Conservation (phyloP, 2,888 invertebrate genomes). For the Yponomeuta plumbellus region DNA sequence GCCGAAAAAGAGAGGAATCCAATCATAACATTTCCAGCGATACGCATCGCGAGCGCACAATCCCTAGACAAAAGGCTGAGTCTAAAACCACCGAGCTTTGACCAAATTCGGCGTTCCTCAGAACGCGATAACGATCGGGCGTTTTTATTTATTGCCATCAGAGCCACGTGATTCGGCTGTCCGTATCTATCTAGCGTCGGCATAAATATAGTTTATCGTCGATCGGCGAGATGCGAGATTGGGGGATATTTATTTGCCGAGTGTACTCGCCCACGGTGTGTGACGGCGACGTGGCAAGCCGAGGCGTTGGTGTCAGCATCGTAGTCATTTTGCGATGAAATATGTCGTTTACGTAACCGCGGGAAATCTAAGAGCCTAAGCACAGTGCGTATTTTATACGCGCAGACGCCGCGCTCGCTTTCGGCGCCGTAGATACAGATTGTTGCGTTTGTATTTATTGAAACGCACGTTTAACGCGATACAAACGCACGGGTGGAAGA, state of each 20-base stretch:
- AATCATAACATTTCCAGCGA: neutral
- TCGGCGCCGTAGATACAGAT: too few species aligned
- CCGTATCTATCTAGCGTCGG: slow-evolving; percentile 26
- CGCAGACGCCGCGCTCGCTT: too few species aligned
- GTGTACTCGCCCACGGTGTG: slow-evolving; percentile 33
- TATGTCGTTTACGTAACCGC: neutral
- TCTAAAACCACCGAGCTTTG: slow-evolving; percentile 15
- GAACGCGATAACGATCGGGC: slow-evolving; percentile 29
- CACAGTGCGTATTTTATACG: too few species aligned
- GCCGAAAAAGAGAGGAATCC: neutral
- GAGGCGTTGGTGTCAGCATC: neutral
- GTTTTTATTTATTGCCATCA: slow-evolving; percentile 34
- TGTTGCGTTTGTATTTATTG: too few species aligned
- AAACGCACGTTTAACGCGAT: too few species aligned
- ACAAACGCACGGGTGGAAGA: too few species aligned
- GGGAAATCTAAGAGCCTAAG: too few species aligned
- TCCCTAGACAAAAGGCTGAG: neutral
- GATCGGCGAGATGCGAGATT: slow-evolving; percentile 38
- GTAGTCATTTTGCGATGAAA: neutral
- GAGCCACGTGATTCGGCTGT: slow-evolving; percentile 33
- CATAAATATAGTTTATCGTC: slow-evolving; percentile 29
- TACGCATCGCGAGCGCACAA: neutral
- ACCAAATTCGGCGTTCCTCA: slow-evolving; percentile 37
- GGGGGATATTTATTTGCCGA: slow-evolving; percentile 43
- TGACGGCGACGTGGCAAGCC: neutral